phyloP scores from a whole-genome alignment of 1,140 invertebrate species.

The Zophobas morio region DNA sequence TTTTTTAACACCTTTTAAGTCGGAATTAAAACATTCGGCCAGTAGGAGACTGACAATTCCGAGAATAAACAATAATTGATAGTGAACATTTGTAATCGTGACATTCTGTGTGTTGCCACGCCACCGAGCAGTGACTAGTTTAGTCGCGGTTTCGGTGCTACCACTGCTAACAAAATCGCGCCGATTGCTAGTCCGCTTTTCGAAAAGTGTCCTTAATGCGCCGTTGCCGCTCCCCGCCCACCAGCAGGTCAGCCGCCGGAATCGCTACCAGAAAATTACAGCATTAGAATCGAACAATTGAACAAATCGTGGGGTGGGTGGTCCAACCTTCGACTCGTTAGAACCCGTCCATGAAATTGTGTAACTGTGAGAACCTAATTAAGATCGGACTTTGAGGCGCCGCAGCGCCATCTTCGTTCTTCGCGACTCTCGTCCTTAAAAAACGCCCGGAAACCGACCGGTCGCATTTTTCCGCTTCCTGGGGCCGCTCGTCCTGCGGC shows the following conservation, averaged over 20 bases:
- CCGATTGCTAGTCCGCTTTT: no score
- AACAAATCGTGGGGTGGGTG: conserved; percentile 24
- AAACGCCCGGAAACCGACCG: conserved; percentile 1
- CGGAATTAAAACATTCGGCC: no score
- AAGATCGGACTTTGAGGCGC: conserved; percentile 31
- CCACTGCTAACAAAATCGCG: no score
- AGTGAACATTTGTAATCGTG: no score
- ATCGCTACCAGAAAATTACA: conserved; percentile 2
- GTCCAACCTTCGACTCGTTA: conserved; percentile 21
- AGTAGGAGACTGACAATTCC: no score
- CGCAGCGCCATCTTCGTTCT: conserved; percentile 18
- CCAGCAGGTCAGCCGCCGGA: neutral
- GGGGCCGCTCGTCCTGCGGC: neutral
- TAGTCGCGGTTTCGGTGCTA: no score
- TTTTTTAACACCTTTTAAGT: no score
- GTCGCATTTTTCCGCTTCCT: conserved; percentile 22
- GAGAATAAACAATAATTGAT: no score
- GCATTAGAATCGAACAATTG: neutral
- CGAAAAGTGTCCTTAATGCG: neutral
- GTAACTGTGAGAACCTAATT: conserved; percentile 28
- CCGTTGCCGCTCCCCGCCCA: no score
- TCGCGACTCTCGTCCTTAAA: neutral
- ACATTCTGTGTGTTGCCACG: no score
- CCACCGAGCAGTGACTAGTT: no score
- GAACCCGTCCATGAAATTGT: conserved; percentile 31